These are phyloP conservation scores for Dinoponera quadriceps DNA, from an alignment of 1,140 invertebrate species.

Conservation along the genomic window DNA sequence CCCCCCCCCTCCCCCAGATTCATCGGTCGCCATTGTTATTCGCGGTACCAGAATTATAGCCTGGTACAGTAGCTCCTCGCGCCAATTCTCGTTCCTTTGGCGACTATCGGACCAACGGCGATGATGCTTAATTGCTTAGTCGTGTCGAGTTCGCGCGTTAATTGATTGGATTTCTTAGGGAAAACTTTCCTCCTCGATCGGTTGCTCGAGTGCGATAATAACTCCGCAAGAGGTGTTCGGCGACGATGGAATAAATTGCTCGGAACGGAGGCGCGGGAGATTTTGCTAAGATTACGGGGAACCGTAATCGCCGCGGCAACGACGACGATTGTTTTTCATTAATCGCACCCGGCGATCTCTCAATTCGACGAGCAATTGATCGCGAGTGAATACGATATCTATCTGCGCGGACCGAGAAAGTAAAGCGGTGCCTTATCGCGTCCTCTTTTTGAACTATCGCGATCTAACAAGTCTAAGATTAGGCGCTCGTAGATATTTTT, in stretches of 20 bases:
- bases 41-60: slow-evolving; percentile 39
- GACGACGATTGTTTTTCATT: slow-evolving; percentile 18
- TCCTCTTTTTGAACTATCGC: too few species aligned
- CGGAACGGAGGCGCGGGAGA: slow-evolving; percentile 13
- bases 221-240: slow-evolving; percentile 11
- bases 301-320: too few species aligned
- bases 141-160: slow-evolving; percentile 64
- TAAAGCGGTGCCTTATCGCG: too few species aligned
- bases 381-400: too few species aligned
- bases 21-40: slow-evolving; percentile 38
- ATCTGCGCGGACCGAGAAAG: too few species aligned
- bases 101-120: slow-evolving; percentile 29
- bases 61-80: not conserved
- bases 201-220: slow-evolving; percentile 60
- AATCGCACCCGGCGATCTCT: slow-evolving; percentile 7
- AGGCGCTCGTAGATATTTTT: too few species aligned
- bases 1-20: not conserved
- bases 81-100: slow-evolving; percentile 32
- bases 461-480: too few species aligned
- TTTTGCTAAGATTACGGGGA: not conserved
- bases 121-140: slow-evolving; percentile 62
- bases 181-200: slow-evolving; percentile 61
- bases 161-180: slow-evolving; percentile 66
- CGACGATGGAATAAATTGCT: slow-evolving; percentile 57
- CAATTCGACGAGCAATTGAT: not conserved